Percentiles rank a stretch among this genome's conserved stretches.
Conservation (phyloP, 2,888 invertebrate genomes). For the Caenorhabditis macrosperma region DNA sequence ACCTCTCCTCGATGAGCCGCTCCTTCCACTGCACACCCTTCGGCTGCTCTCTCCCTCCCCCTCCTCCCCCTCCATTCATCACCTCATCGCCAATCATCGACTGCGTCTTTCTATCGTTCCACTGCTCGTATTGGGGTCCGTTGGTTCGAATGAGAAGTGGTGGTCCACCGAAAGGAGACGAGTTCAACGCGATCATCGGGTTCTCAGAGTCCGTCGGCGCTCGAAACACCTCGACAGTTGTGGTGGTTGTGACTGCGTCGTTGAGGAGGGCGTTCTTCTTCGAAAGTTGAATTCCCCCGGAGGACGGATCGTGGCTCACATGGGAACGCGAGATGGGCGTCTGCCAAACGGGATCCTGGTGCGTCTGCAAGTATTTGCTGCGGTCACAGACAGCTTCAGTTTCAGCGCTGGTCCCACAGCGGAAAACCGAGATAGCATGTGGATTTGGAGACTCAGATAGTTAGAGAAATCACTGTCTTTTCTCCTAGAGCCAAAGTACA, state of each 20-base stretch:
- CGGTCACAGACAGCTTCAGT: too few species aligned
- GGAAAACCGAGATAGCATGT: too few species aligned
- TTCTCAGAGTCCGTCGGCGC: slow-evolving; percentile 44
- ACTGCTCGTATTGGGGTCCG: slow-evolving; percentile 47
- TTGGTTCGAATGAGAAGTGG: slow-evolving; percentile 45
- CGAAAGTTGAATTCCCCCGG: slow-evolving; percentile 48
- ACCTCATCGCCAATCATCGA: slow-evolving; percentile 27
- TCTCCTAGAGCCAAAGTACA: too few species aligned
- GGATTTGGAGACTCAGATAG: too few species aligned
- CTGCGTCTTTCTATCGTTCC: slow-evolving; percentile 39
- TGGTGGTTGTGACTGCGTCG: slow-evolving; percentile 64
- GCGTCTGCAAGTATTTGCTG: slow-evolving; percentile 27
- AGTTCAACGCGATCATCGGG: slow-evolving; percentile 36
- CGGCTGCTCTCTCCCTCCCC: slow-evolving; percentile 6
- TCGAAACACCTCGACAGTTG: slow-evolving; percentile 66
- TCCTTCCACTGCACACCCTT: slow-evolving; percentile 67
- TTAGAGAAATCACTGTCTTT: too few species aligned
- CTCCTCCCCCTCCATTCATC: neutral
- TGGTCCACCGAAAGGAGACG: slow-evolving; percentile 43
- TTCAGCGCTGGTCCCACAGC: neutral
- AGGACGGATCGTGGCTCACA: slow-evolving; percentile 1
- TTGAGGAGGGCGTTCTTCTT: slow-evolving; percentile 60
- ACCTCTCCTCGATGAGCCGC: slow-evolving; percentile 54
- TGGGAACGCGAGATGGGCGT: slow-evolving; percentile 44
- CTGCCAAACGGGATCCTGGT: slow-evolving; percentile 46